Base-by-base conservation (phyloP, 1,140 invertebrate genomes). In the Babylonia areolata region DNA sequence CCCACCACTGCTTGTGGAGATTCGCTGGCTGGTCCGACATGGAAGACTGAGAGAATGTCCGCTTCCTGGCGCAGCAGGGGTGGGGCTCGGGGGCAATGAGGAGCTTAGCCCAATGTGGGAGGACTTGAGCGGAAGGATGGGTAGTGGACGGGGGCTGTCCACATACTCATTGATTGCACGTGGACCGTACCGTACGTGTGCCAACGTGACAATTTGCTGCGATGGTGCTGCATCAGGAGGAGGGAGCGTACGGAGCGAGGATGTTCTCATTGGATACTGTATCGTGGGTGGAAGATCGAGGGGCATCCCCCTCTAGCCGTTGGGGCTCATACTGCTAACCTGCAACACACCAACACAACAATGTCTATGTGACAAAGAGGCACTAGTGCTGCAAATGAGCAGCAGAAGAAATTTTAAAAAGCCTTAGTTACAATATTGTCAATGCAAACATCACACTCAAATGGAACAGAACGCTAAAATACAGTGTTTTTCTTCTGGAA, bases 121-220 rank as follows among this genome's bases (percentile, higher is more conserved):
- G 35, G 79, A 71, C 83, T 88, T 88, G 69, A 86, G 85, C 39
- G 90, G 85, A 23, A 85, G 86, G 64, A 83, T 81, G 73, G 85
- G 64, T 54, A 85, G 85, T 12, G 90, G 86, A 54, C 89, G 88
- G 20, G 92, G 91, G 54, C 90, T 92, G 82, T 94, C 93, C 86
- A 94, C 92, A 90, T 94, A 94, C 77, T 94, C 93, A 90, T 94
- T 94, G 81, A 90, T 90, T 31, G 89, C 86, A 71, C 92, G 87
- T 9, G 93, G 93, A n/a, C 93, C 89, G 39, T 90, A 89, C 35
- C 91, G 86, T 39, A 92, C 89, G 81, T 93, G 92, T 35, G 90
- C 92, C 73, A 93, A 86, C 23, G 91, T 92, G 58, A 92, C 91
- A 31, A 92, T 88, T n/a, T 81, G 54, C 69, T 87, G 86, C 31